phyloP scores from a whole-genome alignment of 2,797 vertebrate species.

The Scolopax bukidnonensis region DNA sequence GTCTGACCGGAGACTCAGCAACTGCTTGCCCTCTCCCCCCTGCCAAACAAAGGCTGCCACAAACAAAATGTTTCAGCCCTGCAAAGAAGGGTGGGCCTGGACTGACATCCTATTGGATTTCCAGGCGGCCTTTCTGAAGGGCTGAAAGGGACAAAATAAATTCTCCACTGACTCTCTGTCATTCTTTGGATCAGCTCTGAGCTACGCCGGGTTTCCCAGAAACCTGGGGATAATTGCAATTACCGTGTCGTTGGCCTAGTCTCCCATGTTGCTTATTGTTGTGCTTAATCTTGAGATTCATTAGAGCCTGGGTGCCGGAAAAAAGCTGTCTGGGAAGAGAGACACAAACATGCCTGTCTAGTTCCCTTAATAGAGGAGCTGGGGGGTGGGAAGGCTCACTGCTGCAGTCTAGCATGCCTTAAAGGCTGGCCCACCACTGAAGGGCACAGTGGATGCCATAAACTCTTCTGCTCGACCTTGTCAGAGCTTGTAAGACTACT shows the following conservation, averaged over 20 bases:
- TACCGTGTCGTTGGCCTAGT: not conserved
- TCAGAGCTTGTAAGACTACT: not conserved
- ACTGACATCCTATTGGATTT: slow-evolving; percentile 12
- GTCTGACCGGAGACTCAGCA: not conserved
- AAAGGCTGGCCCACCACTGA: slow-evolving; percentile 4
- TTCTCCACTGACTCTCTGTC: not conserved
- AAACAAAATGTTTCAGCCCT: not conserved
- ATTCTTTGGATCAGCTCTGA: not conserved
- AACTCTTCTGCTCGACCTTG: not conserved
- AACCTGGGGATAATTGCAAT: slow-evolving; percentile 35
- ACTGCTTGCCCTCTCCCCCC: slow-evolving; percentile 26
- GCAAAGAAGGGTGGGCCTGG: not conserved
- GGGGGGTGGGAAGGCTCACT: not conserved
- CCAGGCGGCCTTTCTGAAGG: slow-evolving; percentile 45
- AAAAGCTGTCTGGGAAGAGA: slow-evolving; percentile 39
- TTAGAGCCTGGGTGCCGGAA: slow-evolving; percentile 2
- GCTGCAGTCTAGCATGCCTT: not conserved
- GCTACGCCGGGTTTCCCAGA: not conserved
- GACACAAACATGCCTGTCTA: slow-evolving; percentile 27
- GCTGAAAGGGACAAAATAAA: slow-evolving; percentile 24
- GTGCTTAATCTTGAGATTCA: slow-evolving; percentile 35
- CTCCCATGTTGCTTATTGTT: slow-evolving; percentile 14
- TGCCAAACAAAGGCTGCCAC: slow-evolving; percentile 41
- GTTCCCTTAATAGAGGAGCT: not conserved
- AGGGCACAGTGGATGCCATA: not conserved